Evolutionary conservation across 1,140 invertebrate species (phyloP).

Genomic region (Daktulosphaira vitifoliae): DNA sequence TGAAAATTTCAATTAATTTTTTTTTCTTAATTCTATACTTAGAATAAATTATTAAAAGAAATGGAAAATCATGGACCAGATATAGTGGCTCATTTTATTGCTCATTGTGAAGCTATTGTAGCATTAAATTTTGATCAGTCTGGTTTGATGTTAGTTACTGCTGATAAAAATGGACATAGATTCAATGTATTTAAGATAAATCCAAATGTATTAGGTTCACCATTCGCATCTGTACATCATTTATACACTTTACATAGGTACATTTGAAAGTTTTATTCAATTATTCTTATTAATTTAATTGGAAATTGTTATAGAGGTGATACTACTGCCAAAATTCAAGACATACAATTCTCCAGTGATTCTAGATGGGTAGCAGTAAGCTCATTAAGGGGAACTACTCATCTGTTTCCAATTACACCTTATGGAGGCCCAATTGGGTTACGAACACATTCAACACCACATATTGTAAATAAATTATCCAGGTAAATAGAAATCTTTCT

Average conservation of each 20-base stretch:
- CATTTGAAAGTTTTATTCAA: conserved; percentile 39
- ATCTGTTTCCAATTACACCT: conserved; percentile 94
- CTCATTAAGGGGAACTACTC: conserved; percentile 90
- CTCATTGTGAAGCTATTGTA: conserved; percentile 84
- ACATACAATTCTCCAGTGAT: conserved; percentile 82
- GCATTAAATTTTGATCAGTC: conserved; percentile 86
- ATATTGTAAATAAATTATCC: conserved; percentile 90
- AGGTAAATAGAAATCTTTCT: conserved; percentile 36
- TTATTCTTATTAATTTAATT: neutral
- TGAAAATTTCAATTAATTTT: neutral
- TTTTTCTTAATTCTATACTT: conserved; percentile 9
- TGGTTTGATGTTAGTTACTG: conserved; percentile 83
- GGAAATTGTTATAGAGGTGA: conserved; percentile 49
- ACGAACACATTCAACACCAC: conserved; percentile 82
- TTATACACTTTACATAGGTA: conserved; percentile 87
- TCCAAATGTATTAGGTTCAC: conserved; percentile 80
- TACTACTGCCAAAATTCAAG: conserved; percentile 73
- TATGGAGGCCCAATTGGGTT: conserved; percentile 87
- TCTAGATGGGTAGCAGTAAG: conserved; percentile 92
- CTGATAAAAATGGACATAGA: conserved; percentile 87
- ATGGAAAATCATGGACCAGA: conserved; percentile 33
- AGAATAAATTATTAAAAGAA: conserved; percentile 35
- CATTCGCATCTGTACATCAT: conserved; percentile 87
- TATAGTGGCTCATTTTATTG: conserved; percentile 78
- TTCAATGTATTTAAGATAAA: conserved; percentile 94